Percentiles rank a stretch among this genome's conserved stretches.
Conservation (phyloP, 2,888 invertebrate genomes). For the Amphipoea lucens region DNA sequence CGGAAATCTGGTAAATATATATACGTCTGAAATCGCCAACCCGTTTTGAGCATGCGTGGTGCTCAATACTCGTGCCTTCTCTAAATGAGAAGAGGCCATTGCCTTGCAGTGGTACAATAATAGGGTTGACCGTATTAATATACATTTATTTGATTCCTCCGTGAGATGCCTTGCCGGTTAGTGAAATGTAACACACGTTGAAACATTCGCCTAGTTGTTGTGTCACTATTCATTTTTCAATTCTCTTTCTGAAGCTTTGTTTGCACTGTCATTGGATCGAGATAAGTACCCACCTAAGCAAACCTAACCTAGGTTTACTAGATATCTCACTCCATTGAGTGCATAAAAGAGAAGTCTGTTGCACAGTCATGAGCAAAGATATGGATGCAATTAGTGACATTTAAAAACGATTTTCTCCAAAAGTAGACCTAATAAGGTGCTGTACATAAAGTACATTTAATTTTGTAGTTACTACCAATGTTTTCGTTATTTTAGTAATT, state of each 20-base stretch:
- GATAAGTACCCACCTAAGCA: not conserved
- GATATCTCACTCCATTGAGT: not conserved
- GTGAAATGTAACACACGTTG: not conserved
- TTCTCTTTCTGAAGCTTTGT: not conserved
- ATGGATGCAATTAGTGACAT: not conserved
- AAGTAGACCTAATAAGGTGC: not conserved
- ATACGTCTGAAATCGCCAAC: no score
- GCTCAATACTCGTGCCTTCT: no score
- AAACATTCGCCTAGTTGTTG: not conserved
- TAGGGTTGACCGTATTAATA: no score
- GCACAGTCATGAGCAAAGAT: not conserved
- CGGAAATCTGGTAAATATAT: no score
- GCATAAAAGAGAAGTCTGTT: not conserved
- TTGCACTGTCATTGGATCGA: not conserved
- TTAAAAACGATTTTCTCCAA: not conserved
- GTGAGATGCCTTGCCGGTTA: not conserved
- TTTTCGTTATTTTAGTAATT: not conserved
- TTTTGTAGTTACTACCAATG: not conserved
- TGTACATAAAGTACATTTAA: not conserved
- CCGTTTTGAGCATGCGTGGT: no score
- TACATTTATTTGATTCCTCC: not conserved
- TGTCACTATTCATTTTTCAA: not conserved
- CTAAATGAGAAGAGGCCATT: no score
- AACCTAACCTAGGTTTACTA: not conserved
- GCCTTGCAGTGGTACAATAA: no score